Base-by-base conservation (phyloP, 2,888 invertebrate genomes). In the Caenorhabditis angaria region DNA sequence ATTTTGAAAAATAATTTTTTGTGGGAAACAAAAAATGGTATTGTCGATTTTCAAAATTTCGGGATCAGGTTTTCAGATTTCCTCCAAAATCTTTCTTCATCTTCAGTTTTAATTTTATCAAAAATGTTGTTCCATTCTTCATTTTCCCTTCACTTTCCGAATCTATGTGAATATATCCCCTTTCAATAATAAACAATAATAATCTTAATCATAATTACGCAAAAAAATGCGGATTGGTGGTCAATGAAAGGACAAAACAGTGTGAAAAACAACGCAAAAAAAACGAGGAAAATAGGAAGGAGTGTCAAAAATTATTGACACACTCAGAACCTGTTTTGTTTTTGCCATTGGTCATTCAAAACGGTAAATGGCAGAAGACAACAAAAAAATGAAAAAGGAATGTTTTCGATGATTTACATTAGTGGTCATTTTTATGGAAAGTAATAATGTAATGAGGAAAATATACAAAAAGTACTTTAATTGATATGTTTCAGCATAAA, bases 261-360 rank as follows among this genome's bases (percentile, higher is more conserved):
- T 70, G 64, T 64, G 64, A 64, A 65, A 64, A 69, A 69, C 63
- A 63, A 64, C 69, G 64, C 64, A 69, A 63, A 70, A 70, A 65
- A 61, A 70, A 60, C 64, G 32, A 32, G 32, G 12, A 32, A 5
- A 41, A 64, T 65, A 65, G 70, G 50, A 24, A 24, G 50, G 61
- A 70, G 70, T 70, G 70, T 70, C 70, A 70, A 70, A 70, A 70
- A 64, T 70, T 65, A 70, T 67, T 75, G 66, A 67, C 75, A 71
- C 64, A 71, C 66, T 66, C 69, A 64, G 61, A 68, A 67, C 68
- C 70, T 65, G 68, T 71, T 69, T 68, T 41, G 41, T 41, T 41
- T 41, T 41, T 41, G 41, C 41, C 41, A 41, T 41, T 41, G 50
- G 50, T 50, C 22, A 50, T 50, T 50, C 24, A 5, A 20, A 24